These are phyloP conservation scores for Volucella inanis DNA, from an alignment of 2,888 invertebrate species.

Conservation along the genomic window DNA sequence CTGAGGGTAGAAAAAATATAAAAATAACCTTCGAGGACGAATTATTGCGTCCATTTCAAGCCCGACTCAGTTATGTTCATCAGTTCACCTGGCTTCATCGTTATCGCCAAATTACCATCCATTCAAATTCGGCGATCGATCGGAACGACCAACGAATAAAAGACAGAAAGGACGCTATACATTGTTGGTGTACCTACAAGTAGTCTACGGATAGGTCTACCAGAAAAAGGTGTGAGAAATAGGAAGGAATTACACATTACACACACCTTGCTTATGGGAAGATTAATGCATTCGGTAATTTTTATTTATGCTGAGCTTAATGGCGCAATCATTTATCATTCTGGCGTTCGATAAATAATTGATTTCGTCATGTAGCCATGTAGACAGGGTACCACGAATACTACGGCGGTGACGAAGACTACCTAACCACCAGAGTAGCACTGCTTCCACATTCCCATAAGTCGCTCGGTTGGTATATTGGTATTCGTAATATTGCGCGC, in stretches of 20 bases:
- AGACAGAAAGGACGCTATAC: too few species aligned
- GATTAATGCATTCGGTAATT: constrained; percentile 75
- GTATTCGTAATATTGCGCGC: constrained; percentile 22
- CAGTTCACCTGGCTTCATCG: constrained; percentile 50
- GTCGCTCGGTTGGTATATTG: background rate
- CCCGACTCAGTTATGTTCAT: constrained; percentile 50
- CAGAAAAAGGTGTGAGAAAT: constrained; percentile 32
- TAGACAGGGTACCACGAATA: constrained; percentile 1
- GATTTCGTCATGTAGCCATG: constrained; percentile 68
- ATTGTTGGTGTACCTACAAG: too few species aligned
- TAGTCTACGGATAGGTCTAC: background rate
- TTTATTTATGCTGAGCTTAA: constrained; percentile 75
- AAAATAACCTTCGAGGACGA: constrained; percentile 65
- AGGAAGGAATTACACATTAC: constrained; percentile 60
- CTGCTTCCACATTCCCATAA: constrained; percentile 46
- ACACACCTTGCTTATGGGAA: constrained; percentile 65
- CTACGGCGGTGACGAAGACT: background rate
- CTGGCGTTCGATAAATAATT: constrained; percentile 69
- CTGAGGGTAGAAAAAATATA: constrained; percentile 25
- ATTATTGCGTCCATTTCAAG: constrained; percentile 67
- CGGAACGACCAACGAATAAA: constrained; percentile 39
- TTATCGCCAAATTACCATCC: constrained; percentile 51
- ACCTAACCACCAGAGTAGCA: background rate
- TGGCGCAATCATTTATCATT: constrained; percentile 75
- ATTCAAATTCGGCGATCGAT: constrained; percentile 61